These are phyloP conservation scores for Leistus spinibarbis DNA, from an alignment of 2,888 invertebrate genomes.

Conservation along the genomic window DNA sequence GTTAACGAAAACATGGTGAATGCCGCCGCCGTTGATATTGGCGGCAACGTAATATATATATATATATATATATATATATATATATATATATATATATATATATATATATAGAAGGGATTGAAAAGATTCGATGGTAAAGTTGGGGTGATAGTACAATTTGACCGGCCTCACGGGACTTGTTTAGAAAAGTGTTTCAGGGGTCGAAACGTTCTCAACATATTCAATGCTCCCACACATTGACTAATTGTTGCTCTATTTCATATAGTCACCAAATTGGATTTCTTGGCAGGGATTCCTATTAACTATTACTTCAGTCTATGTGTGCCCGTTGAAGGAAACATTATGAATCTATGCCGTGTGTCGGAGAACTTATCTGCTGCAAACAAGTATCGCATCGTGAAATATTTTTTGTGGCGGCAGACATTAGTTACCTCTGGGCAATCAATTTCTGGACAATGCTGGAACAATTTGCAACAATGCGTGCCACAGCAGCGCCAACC, in stretches of 20 bases:
- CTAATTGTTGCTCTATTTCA: background rate
- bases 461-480: conserved; percentile 37
- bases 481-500: background rate
- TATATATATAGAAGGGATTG: background rate
- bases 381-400: background rate
- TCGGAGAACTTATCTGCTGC: no score
- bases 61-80: no score
- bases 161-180: background rate
- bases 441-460: conserved; percentile 37
- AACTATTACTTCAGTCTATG: no score
- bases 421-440: no score
- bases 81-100: no score
- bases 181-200: background rate
- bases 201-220: background rate
- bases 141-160: background rate
- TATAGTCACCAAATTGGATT: no score
- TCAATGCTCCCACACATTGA: background rate
- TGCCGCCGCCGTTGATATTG: no score
- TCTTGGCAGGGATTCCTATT: no score
- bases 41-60: no score
- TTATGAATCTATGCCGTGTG: no score
- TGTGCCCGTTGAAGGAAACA: no score
- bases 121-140: background rate
- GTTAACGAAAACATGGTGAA: conserved; percentile 18
- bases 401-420: no score